Evolutionary conservation across 2,797 vertebrate genomes (phyloP).

Genomic region (Enteromius anoplus): DNA sequence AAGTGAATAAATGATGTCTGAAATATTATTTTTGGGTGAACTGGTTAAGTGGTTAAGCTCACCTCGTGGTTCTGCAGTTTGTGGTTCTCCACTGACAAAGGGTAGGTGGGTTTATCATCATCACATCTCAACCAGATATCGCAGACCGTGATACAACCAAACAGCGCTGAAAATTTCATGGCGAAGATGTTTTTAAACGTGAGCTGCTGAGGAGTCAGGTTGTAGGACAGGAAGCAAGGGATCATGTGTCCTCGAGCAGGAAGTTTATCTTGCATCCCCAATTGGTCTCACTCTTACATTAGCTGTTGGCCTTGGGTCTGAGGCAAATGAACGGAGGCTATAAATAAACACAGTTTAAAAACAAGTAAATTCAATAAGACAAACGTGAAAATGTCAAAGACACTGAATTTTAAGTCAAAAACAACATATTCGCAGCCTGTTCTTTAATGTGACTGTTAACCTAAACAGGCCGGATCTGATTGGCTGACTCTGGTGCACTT

Average conservation of each 20-base stretch:
- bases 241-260: conserved; percentile 67
- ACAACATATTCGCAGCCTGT: background rate
- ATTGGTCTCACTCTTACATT: conserved; percentile 20
- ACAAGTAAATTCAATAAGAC: background rate
- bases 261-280: conserved; percentile 60
- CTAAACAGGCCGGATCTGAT: background rate
- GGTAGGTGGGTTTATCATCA: conserved; percentile 20
- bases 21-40: background rate
- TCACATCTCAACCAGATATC: conserved; percentile 32
- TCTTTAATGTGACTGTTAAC: background rate
- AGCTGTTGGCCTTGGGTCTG: background rate
- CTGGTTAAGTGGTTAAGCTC: background rate
- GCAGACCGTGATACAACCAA: conserved; percentile 50
- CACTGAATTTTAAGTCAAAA: background rate
- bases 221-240: conserved; percentile 66
- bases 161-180: conserved; percentile 66
- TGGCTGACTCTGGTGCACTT: background rate
- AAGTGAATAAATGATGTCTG: background rate
- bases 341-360: conserved; percentile 1
- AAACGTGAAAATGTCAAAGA: background rate
- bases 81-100: conserved; percentile 2
- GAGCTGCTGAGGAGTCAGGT: conserved; percentile 62
- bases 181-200: conserved; percentile 49
- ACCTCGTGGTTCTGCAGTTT: background rate
- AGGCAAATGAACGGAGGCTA: background rate